phyloP scores from a whole-genome alignment of 2,113 vertebrate genomes.

The Rhinopithecus roxellana region DNA sequence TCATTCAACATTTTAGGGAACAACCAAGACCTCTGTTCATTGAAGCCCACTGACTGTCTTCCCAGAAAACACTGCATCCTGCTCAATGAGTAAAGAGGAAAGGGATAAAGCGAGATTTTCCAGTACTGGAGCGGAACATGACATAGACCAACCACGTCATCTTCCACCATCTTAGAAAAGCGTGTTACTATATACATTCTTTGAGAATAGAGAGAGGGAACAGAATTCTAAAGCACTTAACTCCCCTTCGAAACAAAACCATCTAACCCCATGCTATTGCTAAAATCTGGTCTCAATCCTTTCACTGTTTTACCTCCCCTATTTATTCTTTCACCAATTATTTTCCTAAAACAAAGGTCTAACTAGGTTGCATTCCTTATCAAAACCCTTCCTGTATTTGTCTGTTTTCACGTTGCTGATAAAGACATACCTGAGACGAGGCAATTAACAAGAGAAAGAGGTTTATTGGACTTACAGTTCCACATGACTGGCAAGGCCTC shows the following conservation, averaged over 20 bases:
- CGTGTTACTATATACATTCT: background rate
- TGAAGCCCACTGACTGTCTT: background rate
- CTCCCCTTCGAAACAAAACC: too few relatives aligned
- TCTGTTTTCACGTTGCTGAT: too few relatives aligned
- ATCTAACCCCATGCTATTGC: background rate
- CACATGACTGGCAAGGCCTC: too few relatives aligned
- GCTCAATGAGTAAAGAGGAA: background rate
- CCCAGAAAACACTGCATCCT: background rate
- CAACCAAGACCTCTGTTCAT: background rate
- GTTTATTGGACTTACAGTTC: too few relatives aligned
- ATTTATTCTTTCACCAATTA: background rate
- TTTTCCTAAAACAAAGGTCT: background rate
- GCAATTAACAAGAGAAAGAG: too few relatives aligned
- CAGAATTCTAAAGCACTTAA: too few relatives aligned
- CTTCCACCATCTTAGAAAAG: background rate
- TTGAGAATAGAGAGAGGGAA: background rate
- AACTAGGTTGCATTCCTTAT: background rate
- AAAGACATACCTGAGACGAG: too few relatives aligned
- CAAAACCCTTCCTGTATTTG: background rate
- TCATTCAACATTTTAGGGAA: background rate
- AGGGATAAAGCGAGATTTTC: background rate
- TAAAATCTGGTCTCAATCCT: background rate
- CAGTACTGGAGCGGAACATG: background rate
- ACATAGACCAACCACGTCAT: fast-evolving
- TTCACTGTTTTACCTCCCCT: background rate